Percentiles rank a stretch among this genome's conserved stretches.
These are phyloP conservation scores for Galaxias olidus DNA, from an alignment of 2,797 vertebrate species.

Conservation along the genomic window DNA sequence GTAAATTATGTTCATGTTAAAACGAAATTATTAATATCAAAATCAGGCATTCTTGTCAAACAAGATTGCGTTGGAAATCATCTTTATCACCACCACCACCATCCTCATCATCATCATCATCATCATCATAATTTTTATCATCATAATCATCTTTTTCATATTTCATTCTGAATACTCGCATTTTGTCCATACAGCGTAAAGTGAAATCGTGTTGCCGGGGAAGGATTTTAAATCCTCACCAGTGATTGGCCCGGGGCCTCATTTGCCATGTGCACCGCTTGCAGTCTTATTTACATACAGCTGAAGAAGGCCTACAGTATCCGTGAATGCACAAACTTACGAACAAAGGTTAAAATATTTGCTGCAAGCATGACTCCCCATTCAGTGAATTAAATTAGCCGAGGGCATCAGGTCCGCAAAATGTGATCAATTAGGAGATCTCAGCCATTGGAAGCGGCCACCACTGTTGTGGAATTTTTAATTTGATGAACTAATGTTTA, in stretches of 20 bases:
- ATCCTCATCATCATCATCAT: not conserved
- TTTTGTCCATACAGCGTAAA: conserved; percentile 18
- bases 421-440: conserved; percentile 51
- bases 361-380: conserved; percentile 34
- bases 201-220: conserved; percentile 43
- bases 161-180: not conserved
- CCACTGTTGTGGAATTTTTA: conserved; percentile 41
- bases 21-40: no score
- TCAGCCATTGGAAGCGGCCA: conserved; percentile 38
- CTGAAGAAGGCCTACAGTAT: conserved; percentile 46
- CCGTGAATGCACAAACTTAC: conserved; percentile 35
- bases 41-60: no score
- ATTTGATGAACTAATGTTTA: not conserved
- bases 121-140: not conserved
- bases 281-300: conserved; percentile 56
- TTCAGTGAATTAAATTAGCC: conserved; percentile 33
- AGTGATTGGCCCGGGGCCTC: conserved; percentile 42
- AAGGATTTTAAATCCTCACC: conserved; percentile 15
- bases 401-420: conserved; percentile 47
- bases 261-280: conserved; percentile 45
- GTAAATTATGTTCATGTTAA: no score
- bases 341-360: conserved; percentile 40
- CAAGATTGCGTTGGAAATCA: no score
- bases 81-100: not conserved
- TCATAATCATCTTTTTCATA: not conserved